Percentiles rank a stretch among this genome's conserved stretches.
Evolutionary conservation across 2,113 vertebrate species (phyloP).

Genomic region (Microcebus jonahi): DNA sequence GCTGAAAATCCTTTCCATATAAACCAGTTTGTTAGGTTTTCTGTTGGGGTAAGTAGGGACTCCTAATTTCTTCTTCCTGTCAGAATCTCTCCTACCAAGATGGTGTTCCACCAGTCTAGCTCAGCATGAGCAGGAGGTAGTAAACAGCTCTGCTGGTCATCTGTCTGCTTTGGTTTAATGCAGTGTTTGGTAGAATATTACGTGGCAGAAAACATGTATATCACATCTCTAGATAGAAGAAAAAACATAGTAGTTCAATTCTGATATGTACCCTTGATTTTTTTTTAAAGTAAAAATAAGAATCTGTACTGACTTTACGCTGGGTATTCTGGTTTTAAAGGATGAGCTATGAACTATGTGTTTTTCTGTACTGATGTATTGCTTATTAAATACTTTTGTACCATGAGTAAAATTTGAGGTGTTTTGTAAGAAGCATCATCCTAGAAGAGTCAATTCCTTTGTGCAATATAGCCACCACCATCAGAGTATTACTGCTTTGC

Average conservation of each 20-base stretch:
- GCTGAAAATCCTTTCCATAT: background rate
- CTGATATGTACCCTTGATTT: background rate
- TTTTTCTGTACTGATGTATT: background rate
- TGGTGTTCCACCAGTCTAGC: background rate
- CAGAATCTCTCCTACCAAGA: background rate
- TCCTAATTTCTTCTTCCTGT: background rate
- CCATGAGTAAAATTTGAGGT: slow-evolving; percentile 38
- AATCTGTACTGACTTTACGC: background rate
- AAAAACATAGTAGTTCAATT: background rate
- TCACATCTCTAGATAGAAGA: background rate
- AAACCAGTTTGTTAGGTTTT: background rate
- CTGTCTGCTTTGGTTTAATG: background rate
- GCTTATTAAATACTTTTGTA: slow-evolving; percentile 4
- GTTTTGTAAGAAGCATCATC: slow-evolving; percentile 28
- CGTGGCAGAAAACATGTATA: background rate
- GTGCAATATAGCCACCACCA: background rate
- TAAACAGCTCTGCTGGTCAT: background rate
- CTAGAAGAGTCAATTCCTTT: background rate
- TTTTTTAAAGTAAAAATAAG: slow-evolving; percentile 53
- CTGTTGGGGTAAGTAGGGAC: background rate
- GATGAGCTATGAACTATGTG: background rate
- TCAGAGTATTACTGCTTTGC: background rate
- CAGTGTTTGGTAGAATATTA: background rate
- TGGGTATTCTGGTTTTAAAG: background rate
- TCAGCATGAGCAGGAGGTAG: background rate